These are phyloP conservation scores for Melipona quadrifasciata DNA, from an alignment of 1,140 invertebrate species.

Conservation along the genomic window DNA sequence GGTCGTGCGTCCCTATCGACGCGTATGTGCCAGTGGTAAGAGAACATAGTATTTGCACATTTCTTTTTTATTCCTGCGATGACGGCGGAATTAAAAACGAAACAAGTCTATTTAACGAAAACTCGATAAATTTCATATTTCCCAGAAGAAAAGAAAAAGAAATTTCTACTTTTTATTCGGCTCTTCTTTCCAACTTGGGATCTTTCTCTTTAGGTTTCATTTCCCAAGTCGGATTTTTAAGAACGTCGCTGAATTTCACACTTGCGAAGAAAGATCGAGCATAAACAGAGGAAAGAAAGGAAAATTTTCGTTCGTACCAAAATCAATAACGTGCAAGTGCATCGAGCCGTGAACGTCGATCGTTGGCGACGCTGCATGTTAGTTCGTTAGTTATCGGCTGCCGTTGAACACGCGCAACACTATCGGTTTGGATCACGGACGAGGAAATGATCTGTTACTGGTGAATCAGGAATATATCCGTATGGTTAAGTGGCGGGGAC, in stretches of 20 bases:
- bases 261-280: neutral
- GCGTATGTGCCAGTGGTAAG: neutral
- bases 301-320: too few relatives aligned
- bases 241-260: neutral
- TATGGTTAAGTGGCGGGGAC: slow-evolving; percentile 44
- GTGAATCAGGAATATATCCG: slow-evolving; percentile 38
- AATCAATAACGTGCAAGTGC: slow-evolving; percentile 1
- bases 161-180: too few relatives aligned
- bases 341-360: slow-evolving; percentile 36
- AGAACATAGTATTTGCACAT: neutral
- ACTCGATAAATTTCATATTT: too few relatives aligned
- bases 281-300: accelerated
- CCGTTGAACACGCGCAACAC: slow-evolving; percentile 31
- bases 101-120: too few relatives aligned
- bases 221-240: too few relatives aligned
- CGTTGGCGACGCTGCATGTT: neutral
- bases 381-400: slow-evolving; percentile 47
- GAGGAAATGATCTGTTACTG: slow-evolving; percentile 45
- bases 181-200: too few relatives aligned
- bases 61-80: neutral
- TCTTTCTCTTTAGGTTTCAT: too few relatives aligned
- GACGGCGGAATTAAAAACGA: neutral
- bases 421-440: slow-evolving; percentile 8
- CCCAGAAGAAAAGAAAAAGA: too few relatives aligned
- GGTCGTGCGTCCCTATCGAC: neutral